Evolutionary conservation across 2,888 invertebrate species (phyloP).

Genomic region (Drosophila maculinotata): DNA sequence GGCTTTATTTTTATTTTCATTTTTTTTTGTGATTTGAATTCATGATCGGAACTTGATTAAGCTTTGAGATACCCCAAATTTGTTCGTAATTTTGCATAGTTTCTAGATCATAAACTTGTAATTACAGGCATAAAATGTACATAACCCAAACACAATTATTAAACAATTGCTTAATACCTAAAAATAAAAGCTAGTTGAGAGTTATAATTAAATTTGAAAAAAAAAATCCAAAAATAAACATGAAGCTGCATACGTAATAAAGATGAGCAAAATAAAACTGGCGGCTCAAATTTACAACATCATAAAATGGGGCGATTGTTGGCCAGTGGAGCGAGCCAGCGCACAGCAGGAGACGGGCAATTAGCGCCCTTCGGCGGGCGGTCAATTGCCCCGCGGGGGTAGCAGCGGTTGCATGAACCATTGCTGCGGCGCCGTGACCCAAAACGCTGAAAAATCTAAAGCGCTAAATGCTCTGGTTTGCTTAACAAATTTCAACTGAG

Average conservation of each 20-base stretch:
- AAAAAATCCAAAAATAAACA: slow-evolving; percentile 12
- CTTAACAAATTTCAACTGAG: slow-evolving; percentile 58
- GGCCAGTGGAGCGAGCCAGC: slow-evolving; percentile 28
- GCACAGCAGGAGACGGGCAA: slow-evolving; percentile 28
- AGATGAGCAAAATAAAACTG: slow-evolving; percentile 31
- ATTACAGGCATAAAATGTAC: slow-evolving; percentile 8
- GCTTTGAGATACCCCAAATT: neutral
- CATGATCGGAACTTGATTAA: neutral
- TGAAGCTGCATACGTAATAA: slow-evolving; percentile 43
- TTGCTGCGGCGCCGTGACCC: slow-evolving; percentile 47
- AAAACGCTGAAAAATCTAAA: slow-evolving; percentile 46
- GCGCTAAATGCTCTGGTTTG: slow-evolving; percentile 56
- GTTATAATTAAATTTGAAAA: slow-evolving; percentile 49
- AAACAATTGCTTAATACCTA: slow-evolving; percentile 29
- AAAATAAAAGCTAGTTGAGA: slow-evolving; percentile 32
- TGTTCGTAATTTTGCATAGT: neutral
- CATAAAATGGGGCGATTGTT: slow-evolving; percentile 36
- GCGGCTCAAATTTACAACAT: slow-evolving; percentile 36
- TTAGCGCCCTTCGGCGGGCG: slow-evolving; percentile 55
- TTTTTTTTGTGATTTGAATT: neutral
- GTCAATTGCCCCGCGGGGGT: slow-evolving; percentile 35
- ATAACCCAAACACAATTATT: slow-evolving; percentile 19
- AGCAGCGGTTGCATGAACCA: slow-evolving; percentile 51
- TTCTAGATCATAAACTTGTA: slow-evolving; percentile 26
- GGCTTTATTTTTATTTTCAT: neutral